phyloP scores from a whole-genome alignment of 2,797 vertebrate species.

The Choloepus didactylus region DNA sequence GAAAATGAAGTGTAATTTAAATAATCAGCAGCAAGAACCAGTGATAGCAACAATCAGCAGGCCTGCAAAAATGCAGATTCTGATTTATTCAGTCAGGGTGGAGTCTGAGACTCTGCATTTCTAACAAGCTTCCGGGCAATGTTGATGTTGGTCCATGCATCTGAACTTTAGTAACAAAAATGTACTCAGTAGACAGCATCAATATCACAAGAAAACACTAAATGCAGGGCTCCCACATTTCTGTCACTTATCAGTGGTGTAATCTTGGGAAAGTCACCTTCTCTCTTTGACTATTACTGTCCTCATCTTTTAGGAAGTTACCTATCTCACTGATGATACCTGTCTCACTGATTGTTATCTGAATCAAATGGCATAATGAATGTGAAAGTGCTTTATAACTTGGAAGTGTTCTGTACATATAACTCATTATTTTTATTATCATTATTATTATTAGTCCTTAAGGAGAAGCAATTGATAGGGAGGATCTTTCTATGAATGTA shows the following conservation, averaged over 20 bases:
- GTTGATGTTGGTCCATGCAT: neutral
- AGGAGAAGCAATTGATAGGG: neutral
- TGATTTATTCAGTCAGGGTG: neutral
- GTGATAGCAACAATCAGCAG: neutral
- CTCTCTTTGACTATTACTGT: constrained; percentile 3
- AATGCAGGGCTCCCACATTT: neutral
- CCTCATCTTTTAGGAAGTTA: constrained; percentile 22
- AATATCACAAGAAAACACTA: neutral
- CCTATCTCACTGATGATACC: neutral
- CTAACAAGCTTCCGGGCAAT: neutral
- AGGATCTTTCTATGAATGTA: neutral
- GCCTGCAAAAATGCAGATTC: neutral
- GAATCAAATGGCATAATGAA: neutral
- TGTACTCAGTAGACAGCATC: neutral
- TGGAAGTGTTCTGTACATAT: neutral
- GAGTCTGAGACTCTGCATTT: neutral
- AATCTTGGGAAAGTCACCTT: neutral
- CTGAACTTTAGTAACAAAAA: neutral
- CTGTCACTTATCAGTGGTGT: neutral
- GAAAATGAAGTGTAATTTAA: neutral
- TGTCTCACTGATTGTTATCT: neutral
- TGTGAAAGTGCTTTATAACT: constrained; percentile 11
- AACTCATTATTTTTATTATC: constrained; percentile 26
- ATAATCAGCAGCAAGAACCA: neutral
- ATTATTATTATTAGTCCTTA: neutral